phyloP scores from a whole-genome alignment of 2,888 invertebrate genomes.

The Parnassius mnemosyne region DNA sequence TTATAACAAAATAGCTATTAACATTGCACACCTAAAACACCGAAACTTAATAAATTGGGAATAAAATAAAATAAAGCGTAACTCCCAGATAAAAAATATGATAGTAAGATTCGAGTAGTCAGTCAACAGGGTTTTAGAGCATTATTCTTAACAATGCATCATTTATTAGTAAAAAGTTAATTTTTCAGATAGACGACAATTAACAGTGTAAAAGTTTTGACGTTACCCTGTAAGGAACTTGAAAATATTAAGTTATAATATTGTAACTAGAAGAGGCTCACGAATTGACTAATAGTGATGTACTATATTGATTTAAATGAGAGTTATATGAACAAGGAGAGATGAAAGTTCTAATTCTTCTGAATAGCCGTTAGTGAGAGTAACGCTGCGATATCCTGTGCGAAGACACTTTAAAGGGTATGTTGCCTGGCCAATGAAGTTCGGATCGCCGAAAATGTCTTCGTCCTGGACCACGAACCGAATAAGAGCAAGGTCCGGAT shows the following conservation, averaged over 20 bases:
- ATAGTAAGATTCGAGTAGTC: conserved; percentile 15
- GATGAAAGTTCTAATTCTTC: conserved; percentile 96
- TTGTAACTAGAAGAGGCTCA: conserved; percentile 4
- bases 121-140: conserved; percentile 15
- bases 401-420: conserved; percentile 91
- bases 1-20: neutral
- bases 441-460: conserved; percentile 98
- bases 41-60: neutral
- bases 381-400: conserved; percentile 94
- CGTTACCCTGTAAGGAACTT: conserved; percentile 24
- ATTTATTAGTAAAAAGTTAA: neutral
- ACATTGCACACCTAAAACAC: conserved; percentile 15
- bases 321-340: conserved; percentile 85
- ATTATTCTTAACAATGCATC: conserved; percentile 1
- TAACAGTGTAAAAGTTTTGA: neutral
- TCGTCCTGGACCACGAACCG: conserved; percentile 96
- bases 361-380: conserved; percentile 92
- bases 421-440: conserved; percentile 97
- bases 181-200: neutral
- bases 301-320: conserved; percentile 33
- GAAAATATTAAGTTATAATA: neutral
- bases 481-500: conserved; percentile 91
- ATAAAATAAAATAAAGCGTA: neutral
- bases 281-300: neutral
- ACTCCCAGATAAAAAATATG: neutral